Evolutionary conservation across 2,888 invertebrate species (phyloP), one percentile per base, ranked within the genome.

Genomic region (Agriopis aurantiaria): DNA sequence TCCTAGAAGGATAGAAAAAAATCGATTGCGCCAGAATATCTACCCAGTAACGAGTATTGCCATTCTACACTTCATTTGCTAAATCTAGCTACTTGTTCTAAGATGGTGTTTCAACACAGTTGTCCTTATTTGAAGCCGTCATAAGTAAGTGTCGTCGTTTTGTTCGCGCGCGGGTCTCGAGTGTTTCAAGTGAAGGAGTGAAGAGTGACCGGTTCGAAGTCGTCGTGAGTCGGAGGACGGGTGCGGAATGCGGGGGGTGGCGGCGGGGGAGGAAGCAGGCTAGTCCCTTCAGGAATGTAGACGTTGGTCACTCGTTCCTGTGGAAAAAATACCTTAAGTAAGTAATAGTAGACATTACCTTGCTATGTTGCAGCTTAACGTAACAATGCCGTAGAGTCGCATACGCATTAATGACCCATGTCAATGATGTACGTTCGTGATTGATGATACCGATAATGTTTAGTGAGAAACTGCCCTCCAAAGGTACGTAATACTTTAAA

Each of bases 231-330:
- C 82, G 80, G 94, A 89, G 86, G 96, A 89, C 82, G 95, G 88
- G 83, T 90, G 75, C 86, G 88, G 64, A 85, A 88, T 17, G 91
- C 88, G n/a, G 91, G 92, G 5, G 91, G 93, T 59, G 96, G 95
- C n/a, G 95, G 95, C 56, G 96, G 95, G 53, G 96, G 95, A 14
- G 96, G 96, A 75, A 96, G 95, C 79, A 97, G 86, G 81, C 96
- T 96, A 14, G 96, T 96, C 67, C 96, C 96, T 88, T 96, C 96
- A 17, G 96, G 96, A 84, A 96, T 96, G 85, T 95, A 95, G 11
- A 95, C 91, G 80, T 95, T 95, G 17, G 93, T 94, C 45, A 96
- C 96, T 14, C 96, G 94, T 81, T 96, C 96, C 96, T 96, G 78
- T 4, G 68, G 40, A 55, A 8, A 8, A 49, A 75, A 33, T 40